phyloP scores from a whole-genome alignment of 1,140 invertebrate genomes.

The Megalopta genalis region DNA sequence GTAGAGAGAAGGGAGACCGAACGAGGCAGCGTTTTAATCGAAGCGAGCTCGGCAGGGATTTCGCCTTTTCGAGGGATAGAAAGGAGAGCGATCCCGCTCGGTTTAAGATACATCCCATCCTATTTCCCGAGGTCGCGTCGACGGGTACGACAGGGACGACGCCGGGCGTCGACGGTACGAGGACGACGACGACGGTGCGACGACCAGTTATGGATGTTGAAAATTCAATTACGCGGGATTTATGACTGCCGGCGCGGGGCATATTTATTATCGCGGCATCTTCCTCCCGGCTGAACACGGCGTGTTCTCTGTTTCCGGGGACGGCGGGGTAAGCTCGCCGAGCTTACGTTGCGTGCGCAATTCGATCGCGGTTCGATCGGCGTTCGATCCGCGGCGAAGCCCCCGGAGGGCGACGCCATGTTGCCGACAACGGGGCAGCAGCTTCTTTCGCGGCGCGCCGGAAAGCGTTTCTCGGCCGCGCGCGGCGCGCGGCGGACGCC shows the following conservation, averaged over 20 bases:
- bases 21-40: constrained; percentile 32
- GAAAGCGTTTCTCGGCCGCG: neutral
- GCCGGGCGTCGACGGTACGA: neutral
- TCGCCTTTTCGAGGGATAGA: constrained; percentile 49
- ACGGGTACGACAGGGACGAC: constrained; percentile 6
- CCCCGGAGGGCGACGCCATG: neutral
- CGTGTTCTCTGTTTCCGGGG: constrained; percentile 13
- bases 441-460: no score
- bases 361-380: neutral
- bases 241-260: constrained; percentile 64
- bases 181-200: constrained; percentile 14
- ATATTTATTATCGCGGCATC: constrained; percentile 70
- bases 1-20: neutral
- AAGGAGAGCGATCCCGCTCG: constrained; percentile 55
- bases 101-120: constrained; percentile 70
- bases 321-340: no score
- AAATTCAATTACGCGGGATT: constrained; percentile 75
- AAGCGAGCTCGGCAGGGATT: constrained; percentile 34
- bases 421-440: neutral
- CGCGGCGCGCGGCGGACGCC: neutral
- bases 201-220: constrained; percentile 71
- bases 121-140: constrained; percentile 67
- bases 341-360: neutral
- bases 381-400: neutral
- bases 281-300: constrained; percentile 33